These are phyloP conservation scores for Apogon talboti DNA, from an alignment of 2,797 vertebrate species.

Conservation along the genomic window DNA sequence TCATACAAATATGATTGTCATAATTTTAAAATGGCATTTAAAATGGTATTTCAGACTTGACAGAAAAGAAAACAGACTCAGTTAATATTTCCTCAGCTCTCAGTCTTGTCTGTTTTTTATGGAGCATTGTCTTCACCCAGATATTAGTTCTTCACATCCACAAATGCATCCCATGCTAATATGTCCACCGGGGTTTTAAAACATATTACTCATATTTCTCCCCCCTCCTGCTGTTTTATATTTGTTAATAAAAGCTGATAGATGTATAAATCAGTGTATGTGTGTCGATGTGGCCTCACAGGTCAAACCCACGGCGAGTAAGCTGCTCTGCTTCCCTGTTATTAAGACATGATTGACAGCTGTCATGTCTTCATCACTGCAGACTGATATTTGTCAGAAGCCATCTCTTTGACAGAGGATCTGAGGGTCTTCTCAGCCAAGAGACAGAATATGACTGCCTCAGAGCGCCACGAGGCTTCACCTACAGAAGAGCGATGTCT, in stretches of 20 bases:
- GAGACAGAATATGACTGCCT: slow-evolving; percentile 45
- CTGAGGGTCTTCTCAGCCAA: slow-evolving; percentile 69
- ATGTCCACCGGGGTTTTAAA: slow-evolving; percentile 36
- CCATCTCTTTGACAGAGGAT: slow-evolving; percentile 78
- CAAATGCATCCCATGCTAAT: slow-evolving; percentile 17
- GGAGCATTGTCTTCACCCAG: background rate
- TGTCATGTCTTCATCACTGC: slow-evolving; percentile 80
- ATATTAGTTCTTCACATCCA: slow-evolving; percentile 2
- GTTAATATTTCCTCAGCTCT: too few relatives aligned
- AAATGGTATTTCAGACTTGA: too few relatives aligned
- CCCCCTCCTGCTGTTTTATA: slow-evolving; percentile 37
- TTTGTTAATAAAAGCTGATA: slow-evolving; percentile 50
- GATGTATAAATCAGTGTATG: slow-evolving; percentile 48
- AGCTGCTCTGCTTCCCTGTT: slow-evolving; percentile 67
- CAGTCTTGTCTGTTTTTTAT: too few relatives aligned
- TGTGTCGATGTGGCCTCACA: slow-evolving; percentile 38
- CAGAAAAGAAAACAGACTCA: too few relatives aligned
- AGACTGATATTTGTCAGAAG: slow-evolving; percentile 82
- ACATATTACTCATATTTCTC: slow-evolving; percentile 29
- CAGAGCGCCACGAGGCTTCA: slow-evolving; percentile 51
- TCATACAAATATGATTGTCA: too few relatives aligned
- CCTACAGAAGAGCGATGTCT: slow-evolving; percentile 52
- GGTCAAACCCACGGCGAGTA: slow-evolving; percentile 57
- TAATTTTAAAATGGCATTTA: too few relatives aligned
- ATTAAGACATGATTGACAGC: slow-evolving; percentile 80